Base-by-base conservation (phyloP, 2,888 invertebrate species). In the Agrotis clavis region DNA sequence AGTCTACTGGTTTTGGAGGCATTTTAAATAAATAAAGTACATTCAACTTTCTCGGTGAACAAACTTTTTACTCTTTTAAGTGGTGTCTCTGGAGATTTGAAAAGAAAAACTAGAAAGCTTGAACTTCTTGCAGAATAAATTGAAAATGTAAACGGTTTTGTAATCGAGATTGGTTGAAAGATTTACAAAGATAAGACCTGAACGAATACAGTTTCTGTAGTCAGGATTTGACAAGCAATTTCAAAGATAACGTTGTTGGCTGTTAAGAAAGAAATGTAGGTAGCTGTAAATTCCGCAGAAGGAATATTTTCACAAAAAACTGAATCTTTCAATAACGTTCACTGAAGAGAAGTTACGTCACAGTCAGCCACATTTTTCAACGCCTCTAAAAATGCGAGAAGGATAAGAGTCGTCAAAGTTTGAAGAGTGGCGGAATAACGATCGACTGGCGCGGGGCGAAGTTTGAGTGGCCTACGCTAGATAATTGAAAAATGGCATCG, bases 401-500 rank as follows among this genome's bases (percentile, higher is more conserved):
- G 72, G 67, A 82, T 74, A 74, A 83, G 71, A 67, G 71, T 74
- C 73, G 73, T 71, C 70, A 67, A 79, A 79, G 67, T 77, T 75
- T 64, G 67, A 25, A 61, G 73, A 73, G 77, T 57, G 59, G 41
- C 63, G 64, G 73, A 77, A 82, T 79, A 82, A 82, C 73, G 85
- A 82, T 85, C 80, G 74, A 72, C 25, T 77, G 79, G 74, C 63
- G 63, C 53, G 57, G 35, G 59, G 67, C 65, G 45, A 77, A 69
- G 56, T 71, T 67, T 53, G 66, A 75, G 67, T 71, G 67, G 60
- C 59, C 62, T 67, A 71, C 62, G 57, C 35, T 50, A 68, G 68
- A 74, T 84, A 77, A 84, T 82, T 77, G 77, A 81, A 77, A 71
- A 84, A 84, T 67, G 73, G 69, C 68, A 77, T 68, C 51, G 64